A percentile compares a stretch with the other conserved stretches of the same genome.
Conservation (phyloP, 2,797 vertebrate genomes). For the Sebastes itinus region DNA sequence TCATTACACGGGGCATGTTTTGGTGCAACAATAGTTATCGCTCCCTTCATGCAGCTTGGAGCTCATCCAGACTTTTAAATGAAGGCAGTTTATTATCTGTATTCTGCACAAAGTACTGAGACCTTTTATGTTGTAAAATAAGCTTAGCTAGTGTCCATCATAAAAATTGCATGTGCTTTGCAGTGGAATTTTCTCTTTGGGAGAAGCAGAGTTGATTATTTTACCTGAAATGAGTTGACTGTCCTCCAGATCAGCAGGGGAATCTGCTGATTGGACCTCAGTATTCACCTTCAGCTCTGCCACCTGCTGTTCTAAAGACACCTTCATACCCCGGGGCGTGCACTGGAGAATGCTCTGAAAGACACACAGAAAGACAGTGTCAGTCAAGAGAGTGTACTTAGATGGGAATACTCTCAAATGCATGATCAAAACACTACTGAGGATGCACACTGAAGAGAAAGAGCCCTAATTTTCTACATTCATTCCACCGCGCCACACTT, state of each 20-base stretch:
- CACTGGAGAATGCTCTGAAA: conserved; percentile 69
- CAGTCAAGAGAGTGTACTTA: neutral
- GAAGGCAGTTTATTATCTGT: neutral
- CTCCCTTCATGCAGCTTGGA: neutral
- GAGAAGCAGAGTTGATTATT: neutral
- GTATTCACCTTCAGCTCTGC: conserved; percentile 83
- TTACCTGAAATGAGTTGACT: conserved; percentile 78
- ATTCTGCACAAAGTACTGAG: neutral
- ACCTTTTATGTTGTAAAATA: neutral
- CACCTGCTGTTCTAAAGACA: conserved; percentile 86
- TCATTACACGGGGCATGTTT: neutral
- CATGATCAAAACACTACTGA: neutral
- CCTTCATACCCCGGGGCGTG: conserved; percentile 72
- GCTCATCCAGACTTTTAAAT: neutral
- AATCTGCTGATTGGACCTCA: conserved; percentile 57
- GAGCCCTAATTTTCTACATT: neutral
- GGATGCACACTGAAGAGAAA: neutral
- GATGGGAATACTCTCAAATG: neutral
- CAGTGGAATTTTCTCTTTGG: neutral
- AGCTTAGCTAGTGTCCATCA: neutral
- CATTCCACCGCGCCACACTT: neutral
- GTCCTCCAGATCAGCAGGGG: conserved; percentile 45
- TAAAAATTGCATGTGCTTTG: neutral
- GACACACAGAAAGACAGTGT: conserved; percentile 12
- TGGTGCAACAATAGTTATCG: neutral